Evolutionary conservation across 2,888 invertebrate species (phyloP), one percentile per base, ranked within the genome.

Genomic region (Globia sparganii): DNA sequence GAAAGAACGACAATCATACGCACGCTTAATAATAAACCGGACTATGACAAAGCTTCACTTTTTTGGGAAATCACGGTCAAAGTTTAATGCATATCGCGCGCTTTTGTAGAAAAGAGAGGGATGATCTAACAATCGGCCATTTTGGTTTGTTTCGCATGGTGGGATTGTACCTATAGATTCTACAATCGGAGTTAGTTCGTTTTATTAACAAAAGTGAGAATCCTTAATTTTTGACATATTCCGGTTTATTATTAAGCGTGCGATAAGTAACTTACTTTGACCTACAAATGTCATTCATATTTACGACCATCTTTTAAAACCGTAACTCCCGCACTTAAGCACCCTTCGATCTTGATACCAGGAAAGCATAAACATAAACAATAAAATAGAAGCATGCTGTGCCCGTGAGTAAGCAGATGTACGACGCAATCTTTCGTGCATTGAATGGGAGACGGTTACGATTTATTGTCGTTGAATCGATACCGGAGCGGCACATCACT

Each of bases 401-500:
- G 49, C 5, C 74, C 43, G 76, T 76, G 66, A 66, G 71, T 78
- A 86, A 87, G 89, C 87, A 83, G 34, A 37, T 58, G 43, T n/a
- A 37, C 66, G 49, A 85, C 65, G 70, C 43, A 62, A 78, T 81
- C 77, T 78, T 74, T 86, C 87, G 87, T 87, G 87, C 78, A 53
- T 75, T 86, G 87, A 91, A 91, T 89, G 87, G 46, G 69, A 78
- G 68, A 71, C 59, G n/a, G 56, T 84, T 85, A 84, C 88, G 81
- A 86, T 49, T 64, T 80, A 59, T 73, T 81, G 84, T 80, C 93
- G 94, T 94, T 94, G 85, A 94, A 94, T 95, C 95, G 95, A 95
- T 95, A 94, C 67, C 66, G 28, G 69, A 71, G 80, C 72, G 87
- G 92, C 86, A 93, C 96, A 96, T 92, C 96, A 94, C 96, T 96